Evolutionary conservation across 2,888 invertebrate genomes (phyloP).

Genomic region (Catocala fraxini): DNA sequence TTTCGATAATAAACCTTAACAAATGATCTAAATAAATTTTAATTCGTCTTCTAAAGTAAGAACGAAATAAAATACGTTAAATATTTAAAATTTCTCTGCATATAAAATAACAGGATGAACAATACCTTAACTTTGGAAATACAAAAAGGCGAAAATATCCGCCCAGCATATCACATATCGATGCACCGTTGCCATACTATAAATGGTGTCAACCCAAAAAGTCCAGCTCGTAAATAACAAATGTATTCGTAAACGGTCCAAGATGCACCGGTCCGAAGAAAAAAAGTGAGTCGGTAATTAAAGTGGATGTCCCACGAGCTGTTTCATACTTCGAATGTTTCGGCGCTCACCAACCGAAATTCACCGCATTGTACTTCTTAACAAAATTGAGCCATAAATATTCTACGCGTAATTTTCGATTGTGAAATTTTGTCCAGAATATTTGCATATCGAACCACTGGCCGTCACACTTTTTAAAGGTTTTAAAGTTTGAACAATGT

Average conservation of each 20-base stretch:
- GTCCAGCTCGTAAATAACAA: slow-evolving; percentile 80
- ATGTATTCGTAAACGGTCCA: slow-evolving; percentile 67
- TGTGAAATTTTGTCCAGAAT: slow-evolving; percentile 64
- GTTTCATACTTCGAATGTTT: slow-evolving; percentile 69
- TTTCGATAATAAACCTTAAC: no score
- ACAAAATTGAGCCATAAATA: slow-evolving; percentile 84
- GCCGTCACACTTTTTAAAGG: slow-evolving; percentile 49
- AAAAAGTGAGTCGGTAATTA: slow-evolving; percentile 78
- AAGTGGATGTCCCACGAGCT: slow-evolving; percentile 68
- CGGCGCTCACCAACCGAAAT: slow-evolving; percentile 65
- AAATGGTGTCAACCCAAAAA: slow-evolving; percentile 80
- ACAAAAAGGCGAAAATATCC: slow-evolving; percentile 26
- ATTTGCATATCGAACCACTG: slow-evolving; percentile 72
- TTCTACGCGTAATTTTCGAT: slow-evolving; percentile 79
- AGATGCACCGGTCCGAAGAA: slow-evolving; percentile 65
- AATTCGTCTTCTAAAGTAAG: neutral
- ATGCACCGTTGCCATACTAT: slow-evolving; percentile 63
- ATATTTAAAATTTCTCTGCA: neutral
- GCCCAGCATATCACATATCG: slow-evolving; percentile 55
- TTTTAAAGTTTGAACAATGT: slow-evolving; percentile 43
- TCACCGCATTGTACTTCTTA: slow-evolving; percentile 67
- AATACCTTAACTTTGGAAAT: slow-evolving; percentile 16
- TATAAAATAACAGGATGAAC: slow-evolving; percentile 4
- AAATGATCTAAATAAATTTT: neutral
- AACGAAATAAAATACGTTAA: neutral